Conservation (phyloP, 2,797 vertebrate species). For the Danio tinwini region DNA sequence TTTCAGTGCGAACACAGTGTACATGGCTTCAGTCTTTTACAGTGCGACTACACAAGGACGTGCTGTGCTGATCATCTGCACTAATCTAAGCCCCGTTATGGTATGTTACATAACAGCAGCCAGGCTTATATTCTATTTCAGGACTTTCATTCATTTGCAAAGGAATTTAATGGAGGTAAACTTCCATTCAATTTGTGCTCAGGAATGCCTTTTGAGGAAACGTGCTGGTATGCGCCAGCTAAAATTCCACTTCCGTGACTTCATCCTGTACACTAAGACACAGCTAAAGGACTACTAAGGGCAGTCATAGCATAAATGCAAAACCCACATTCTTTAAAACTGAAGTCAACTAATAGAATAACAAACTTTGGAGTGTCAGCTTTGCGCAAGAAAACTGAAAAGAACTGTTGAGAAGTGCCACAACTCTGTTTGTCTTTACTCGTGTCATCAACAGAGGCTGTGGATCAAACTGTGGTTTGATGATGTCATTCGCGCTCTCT, state of each 20-base stretch:
- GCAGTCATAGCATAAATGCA: conserved; percentile 1
- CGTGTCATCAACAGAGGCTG: background rate
- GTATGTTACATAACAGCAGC: conserved; percentile 31
- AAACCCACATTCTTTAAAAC: conserved; percentile 1
- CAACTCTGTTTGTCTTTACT: conserved; percentile 18
- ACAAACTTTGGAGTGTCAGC: background rate
- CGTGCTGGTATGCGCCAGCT: background rate
- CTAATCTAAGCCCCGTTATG: conserved; percentile 21
- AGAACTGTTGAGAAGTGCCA: background rate
- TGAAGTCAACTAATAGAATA: background rate
- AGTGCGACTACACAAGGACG: background rate
- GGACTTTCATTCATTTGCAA: conserved; percentile 40
- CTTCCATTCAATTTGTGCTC: conserved; percentile 53
- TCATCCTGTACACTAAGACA: background rate
- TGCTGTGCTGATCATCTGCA: conserved; percentile 5
- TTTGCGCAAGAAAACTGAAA: background rate
- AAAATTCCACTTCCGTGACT: conserved; percentile 58
- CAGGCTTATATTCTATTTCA: conserved; percentile 39
- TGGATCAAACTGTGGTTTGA: conserved; percentile 57
- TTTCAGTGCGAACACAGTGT: conserved; percentile 1
- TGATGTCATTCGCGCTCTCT: conserved; percentile 70
- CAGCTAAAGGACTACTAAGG: background rate
- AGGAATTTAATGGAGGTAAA: conserved; percentile 27
- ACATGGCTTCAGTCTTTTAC: background rate
- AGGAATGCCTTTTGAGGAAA: conserved; percentile 57